Percentiles rank a stretch among this genome's conserved stretches.
phyloP scores from a whole-genome alignment of 2,797 vertebrate species.

The Tapirus indicus region DNA sequence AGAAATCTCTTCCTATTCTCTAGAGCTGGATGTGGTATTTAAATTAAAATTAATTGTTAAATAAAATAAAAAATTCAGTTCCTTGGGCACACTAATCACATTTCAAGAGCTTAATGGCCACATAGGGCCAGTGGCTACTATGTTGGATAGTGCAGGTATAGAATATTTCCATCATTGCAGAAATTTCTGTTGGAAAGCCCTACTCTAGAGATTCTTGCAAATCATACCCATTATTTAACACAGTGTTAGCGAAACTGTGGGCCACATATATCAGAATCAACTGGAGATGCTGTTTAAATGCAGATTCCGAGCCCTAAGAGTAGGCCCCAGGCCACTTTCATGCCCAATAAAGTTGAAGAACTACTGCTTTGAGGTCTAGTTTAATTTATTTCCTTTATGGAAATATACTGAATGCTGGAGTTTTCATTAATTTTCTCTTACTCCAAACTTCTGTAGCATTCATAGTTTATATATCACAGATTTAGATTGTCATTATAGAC shows the following conservation, averaged over 20 bases:
- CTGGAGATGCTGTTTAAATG: constrained; percentile 37
- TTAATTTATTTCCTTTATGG: constrained; percentile 55
- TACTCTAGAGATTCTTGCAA: constrained; percentile 6
- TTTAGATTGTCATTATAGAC: constrained; percentile 23
- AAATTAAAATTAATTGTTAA: constrained; percentile 14
- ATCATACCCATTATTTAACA: constrained; percentile 4
- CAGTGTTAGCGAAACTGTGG: not conserved
- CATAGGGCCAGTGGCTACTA: not conserved
- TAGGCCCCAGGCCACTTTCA: not conserved
- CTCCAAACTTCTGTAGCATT: not conserved
- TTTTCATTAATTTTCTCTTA: constrained; percentile 47
- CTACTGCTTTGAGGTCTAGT: not conserved
- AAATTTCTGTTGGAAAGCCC: not conserved
- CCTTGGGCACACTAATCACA: not conserved
- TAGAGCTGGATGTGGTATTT: constrained; percentile 11
- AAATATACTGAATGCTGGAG: not conserved
- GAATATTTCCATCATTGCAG: not conserved
- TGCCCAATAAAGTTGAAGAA: not conserved
- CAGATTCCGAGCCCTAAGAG: not conserved
- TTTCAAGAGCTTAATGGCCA: not conserved
- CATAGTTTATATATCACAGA: not conserved
- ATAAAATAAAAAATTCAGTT: constrained; percentile 51
- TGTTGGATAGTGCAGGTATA: not conserved
- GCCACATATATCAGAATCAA: not conserved
- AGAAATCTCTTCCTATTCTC: constrained; percentile 16